Evolutionary conservation across 2,888 invertebrate genomes (phyloP).

Genomic region (Callyntrura guangdongensis): DNA sequence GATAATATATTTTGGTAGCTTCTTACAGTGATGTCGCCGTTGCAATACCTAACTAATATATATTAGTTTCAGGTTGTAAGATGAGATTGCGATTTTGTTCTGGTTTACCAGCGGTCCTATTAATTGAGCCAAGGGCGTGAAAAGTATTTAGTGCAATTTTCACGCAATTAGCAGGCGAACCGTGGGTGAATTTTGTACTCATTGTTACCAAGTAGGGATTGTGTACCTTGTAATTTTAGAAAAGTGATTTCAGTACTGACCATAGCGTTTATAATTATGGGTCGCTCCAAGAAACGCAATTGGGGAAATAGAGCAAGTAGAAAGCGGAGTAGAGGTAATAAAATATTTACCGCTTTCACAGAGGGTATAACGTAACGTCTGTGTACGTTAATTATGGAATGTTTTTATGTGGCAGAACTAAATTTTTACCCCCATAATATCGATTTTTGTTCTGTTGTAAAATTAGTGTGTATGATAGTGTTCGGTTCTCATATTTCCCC

Average conservation of each 20-base stretch:
- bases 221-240: background rate
- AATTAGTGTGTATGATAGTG: background rate
- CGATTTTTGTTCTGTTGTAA: too few species aligned
- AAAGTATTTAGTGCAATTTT: conserved; percentile 57
- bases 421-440: too few species aligned
- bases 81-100: conserved; percentile 64
- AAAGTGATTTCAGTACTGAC: conserved; percentile 69
- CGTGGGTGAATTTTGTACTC: background rate
- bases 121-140: conserved; percentile 78
- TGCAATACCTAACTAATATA: background rate
- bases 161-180: conserved; percentile 9
- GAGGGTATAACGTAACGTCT: background rate
- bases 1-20: background rate
- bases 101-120: conserved; percentile 43
- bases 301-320: conserved; percentile 69
- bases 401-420: too few species aligned
- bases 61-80: conserved; percentile 12
- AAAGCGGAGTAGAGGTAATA: conserved; percentile 70
- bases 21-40: background rate
- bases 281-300: conserved; percentile 70
- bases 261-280: conserved; percentile 66
- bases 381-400: too few species aligned
- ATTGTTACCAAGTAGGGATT: background rate
- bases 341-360: background rate
- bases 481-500: conserved; percentile 48